phyloP scores from a whole-genome alignment of 2,888 invertebrate species.

The Fissipunctia ypsillon region DNA sequence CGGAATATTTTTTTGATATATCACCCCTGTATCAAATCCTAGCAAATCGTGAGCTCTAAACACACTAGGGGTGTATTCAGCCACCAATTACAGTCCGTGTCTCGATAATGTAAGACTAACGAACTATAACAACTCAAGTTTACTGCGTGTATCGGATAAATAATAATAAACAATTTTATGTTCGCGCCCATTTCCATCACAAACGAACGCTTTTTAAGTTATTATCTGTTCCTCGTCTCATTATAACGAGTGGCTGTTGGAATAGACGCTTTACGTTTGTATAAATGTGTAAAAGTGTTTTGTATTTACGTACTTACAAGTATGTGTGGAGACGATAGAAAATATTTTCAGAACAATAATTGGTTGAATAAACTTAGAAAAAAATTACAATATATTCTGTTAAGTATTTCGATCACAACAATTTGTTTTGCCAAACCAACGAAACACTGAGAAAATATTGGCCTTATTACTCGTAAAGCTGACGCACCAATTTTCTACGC shows the following conservation, averaged over 20 bases:
- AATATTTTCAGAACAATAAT: neutral
- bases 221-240: constrained; percentile 1
- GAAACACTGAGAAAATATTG: neutral
- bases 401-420: neutral
- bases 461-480: neutral
- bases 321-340: neutral
- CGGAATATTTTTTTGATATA: too few relatives aligned
- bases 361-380: neutral
- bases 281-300: neutral
- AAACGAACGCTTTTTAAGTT: constrained; percentile 30
- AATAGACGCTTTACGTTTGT: neutral
- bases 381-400: neutral
- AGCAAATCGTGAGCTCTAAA: constrained; percentile 73
- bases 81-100: constrained; percentile 84
- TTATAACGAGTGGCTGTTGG: neutral
- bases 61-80: constrained; percentile 71
- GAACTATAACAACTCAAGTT: constrained; percentile 76
- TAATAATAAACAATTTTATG: constrained; percentile 55
- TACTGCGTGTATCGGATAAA: constrained; percentile 58
- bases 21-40: neutral
- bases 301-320: neutral
- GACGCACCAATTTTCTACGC: neutral
- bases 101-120: constrained; percentile 86
- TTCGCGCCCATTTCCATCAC: constrained; percentile 38
- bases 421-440: neutral